These are phyloP conservation scores for Actinemys pallida DNA, from an alignment of 2,113 vertebrate species.

Conservation along the genomic window DNA sequence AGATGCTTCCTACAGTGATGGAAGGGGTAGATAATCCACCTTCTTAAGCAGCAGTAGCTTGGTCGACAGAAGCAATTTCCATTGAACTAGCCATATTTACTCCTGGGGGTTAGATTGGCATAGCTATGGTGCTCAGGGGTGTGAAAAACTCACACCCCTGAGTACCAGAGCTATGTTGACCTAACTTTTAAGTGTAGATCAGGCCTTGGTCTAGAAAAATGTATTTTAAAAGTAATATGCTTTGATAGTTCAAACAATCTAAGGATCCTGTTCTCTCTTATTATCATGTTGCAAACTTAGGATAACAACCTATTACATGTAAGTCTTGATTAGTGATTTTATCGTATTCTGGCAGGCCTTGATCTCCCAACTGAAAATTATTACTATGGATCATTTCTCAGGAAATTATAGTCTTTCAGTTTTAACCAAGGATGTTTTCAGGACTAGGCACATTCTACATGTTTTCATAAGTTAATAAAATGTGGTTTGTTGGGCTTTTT, in stretches of 20 bases:
- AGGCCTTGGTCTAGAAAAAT: not conserved
- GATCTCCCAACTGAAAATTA: slow-evolving; percentile 21
- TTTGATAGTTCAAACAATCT: not conserved
- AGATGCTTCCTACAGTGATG: not conserved
- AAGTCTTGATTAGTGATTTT: slow-evolving; percentile 24
- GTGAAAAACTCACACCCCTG: not conserved
- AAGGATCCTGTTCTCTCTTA: not conserved
- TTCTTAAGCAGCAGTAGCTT: not conserved
- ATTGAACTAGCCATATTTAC: not conserved
- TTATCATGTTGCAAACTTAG: not conserved
- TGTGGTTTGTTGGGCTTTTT: not conserved
- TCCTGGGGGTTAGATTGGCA: not conserved
- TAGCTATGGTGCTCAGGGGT: not conserved
- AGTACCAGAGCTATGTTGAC: not conserved
- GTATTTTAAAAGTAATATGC: not conserved
- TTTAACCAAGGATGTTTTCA: slow-evolving; percentile 11
- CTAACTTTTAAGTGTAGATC: not conserved
- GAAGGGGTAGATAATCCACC: not conserved
- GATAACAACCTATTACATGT: not conserved
- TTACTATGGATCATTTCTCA: slow-evolving; percentile 10
- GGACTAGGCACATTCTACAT: not conserved
- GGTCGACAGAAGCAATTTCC: not conserved
- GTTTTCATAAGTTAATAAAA: slow-evolving; percentile 23
- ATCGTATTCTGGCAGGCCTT: slow-evolving; percentile 1
- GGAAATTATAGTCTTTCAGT: slow-evolving; percentile 13